A percentile compares a stretch with the other conserved stretches of the same genome.
phyloP scores from a whole-genome alignment of 2,797 vertebrate species.

The Amphiprion clarkii region DNA sequence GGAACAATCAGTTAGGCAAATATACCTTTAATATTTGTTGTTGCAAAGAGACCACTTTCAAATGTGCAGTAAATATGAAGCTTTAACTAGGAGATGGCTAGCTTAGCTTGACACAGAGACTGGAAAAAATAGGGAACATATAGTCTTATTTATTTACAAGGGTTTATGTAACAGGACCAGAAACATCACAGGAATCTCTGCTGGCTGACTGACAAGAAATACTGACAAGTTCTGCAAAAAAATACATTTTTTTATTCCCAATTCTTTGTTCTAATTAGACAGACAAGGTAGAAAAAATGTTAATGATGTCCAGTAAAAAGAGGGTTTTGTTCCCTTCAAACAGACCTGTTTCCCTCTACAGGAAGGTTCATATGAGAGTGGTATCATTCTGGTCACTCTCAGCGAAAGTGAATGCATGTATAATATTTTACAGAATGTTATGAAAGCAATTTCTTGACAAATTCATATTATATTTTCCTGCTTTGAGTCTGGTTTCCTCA shows the following conservation, averaged over 20 bases:
- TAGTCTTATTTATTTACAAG: no score
- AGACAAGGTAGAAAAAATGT: not conserved
- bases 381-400: not conserved
- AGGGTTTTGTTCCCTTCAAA: not conserved
- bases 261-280: not conserved
- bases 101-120: no score
- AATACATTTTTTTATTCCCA: not conserved
- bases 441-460: not conserved
- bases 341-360: not conserved
- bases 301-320: not conserved
- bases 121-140: no score
- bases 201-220: no score
- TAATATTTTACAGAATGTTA: not conserved
- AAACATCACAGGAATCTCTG: no score
- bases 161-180: no score
- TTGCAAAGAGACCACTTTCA: no score
- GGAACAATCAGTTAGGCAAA: no score
- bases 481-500: not conserved
- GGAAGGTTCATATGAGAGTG: not conserved
- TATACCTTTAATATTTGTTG: no score
- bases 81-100: not conserved
- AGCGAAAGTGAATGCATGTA: not conserved
- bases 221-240: not conserved
- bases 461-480: not conserved
- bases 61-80: not conserved